Base-by-base conservation (phyloP, 1,140 invertebrate genomes). In the Glomeris maerens region DNA sequence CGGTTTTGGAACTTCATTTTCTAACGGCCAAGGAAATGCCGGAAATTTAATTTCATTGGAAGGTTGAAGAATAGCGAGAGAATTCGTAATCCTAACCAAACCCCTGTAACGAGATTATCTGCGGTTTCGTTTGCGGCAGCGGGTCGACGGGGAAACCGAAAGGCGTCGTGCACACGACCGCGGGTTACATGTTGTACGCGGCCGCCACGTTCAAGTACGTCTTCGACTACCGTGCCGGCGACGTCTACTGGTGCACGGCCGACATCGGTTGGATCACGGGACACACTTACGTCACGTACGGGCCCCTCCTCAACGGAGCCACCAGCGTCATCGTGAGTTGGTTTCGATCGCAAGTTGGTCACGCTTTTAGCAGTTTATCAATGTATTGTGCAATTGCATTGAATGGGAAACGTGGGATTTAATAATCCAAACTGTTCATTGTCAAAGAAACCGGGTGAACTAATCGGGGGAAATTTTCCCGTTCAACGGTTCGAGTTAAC, bases 181-280 rank as follows among this genome's bases (percentile, higher is more conserved):
- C 77, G 0, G 94, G 94, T 3, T 98, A 96, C 66, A 76, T 98
- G 67, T 60, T 94, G 10, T 96, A 95, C 62, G 81, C 84, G 2
- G 79, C 84, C 0, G 83, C 84, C 1, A 91, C 88, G 0, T 91
- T 91, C 62, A 89, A 89, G 67, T 92, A 92, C 54, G 86, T 90
- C 2, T 98, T 98, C 65, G 91, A 98, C 66, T 91, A 93, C 65
- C 81, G 87, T 57, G 79, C 81, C 0, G 76, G 76, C 29, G 94
- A 98, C 65, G 73, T 96, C 44, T 97, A 86, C 68, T 98, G 89
- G 84, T 97, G 94, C 62, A 97, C 93, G n/a, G 94, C 94, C n/a
- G 94, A 98, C 65, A 81, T 97, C 49, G 93, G 93, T 45, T 98
- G 93, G 93, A 96, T 98, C 60, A 97, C 91, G 42, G 91, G 92